Percentiles rank a stretch among this genome's conserved stretches.
phyloP scores from a whole-genome alignment of 53 echinoderm and acorn worm species.

The Mesocentrotus franciscanus region DNA sequence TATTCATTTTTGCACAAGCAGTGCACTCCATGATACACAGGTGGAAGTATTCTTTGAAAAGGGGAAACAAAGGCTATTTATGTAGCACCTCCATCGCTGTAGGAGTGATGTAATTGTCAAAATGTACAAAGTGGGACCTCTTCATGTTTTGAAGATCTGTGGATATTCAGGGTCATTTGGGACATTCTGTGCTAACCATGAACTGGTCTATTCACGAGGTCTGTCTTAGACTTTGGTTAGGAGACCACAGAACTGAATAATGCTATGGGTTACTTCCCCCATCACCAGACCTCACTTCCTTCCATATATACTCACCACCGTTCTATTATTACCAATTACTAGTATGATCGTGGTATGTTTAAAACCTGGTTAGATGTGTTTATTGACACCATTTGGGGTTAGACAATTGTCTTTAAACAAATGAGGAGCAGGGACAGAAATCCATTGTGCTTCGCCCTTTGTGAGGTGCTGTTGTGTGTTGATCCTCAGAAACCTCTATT shows the following conservation, averaged over 20 bases:
- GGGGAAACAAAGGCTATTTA: no score
- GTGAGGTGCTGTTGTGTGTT: constrained; percentile 6
- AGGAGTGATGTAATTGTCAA: no score
- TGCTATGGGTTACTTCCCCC: not conserved
- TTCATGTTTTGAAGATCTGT: no score
- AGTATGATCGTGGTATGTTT: not conserved
- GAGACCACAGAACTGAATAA: not conserved
- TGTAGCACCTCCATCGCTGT: no score
- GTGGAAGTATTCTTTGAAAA: no score
- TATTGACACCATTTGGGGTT: not conserved
- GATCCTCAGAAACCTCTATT: not conserved
- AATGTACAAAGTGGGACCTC: no score
- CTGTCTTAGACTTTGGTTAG: not conserved
- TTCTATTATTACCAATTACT: not conserved
- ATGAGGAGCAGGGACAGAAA: not conserved
- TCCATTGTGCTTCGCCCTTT: not conserved
- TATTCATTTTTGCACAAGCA: no score
- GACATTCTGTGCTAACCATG: no score
- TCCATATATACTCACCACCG: not conserved
- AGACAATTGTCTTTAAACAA: not conserved
- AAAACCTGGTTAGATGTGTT: not conserved
- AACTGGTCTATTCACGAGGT: not conserved
- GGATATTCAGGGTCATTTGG: no score
- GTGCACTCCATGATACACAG: no score
- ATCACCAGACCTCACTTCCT: constrained; percentile 15